Evolutionary conservation across 2,888 invertebrate genomes (phyloP).

Genomic region (Drosophila dives): DNA sequence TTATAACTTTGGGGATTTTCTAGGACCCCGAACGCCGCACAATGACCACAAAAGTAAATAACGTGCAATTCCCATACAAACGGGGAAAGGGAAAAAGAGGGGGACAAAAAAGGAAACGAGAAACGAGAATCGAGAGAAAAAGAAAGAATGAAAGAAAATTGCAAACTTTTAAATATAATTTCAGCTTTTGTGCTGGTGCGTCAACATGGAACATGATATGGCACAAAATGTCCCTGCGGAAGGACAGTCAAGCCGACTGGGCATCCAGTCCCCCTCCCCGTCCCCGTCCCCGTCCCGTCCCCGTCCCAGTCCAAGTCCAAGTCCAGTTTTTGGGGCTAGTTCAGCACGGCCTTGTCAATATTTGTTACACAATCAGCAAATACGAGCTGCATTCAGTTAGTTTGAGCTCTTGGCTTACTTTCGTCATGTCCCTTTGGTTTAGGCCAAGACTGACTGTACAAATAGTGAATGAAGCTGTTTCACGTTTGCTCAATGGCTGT

Average conservation of each 20-base stretch:
- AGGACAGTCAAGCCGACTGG: background rate
- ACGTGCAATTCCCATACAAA: constrained; percentile 42
- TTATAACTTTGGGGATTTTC: constrained; percentile 77
- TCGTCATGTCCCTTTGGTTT: constrained; percentile 17
- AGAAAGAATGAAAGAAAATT: constrained; percentile 24
- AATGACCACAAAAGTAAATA: constrained; percentile 80
- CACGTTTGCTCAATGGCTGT: constrained; percentile 7
- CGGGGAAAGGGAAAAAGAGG: constrained; percentile 1
- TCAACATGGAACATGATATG: constrained; percentile 78
- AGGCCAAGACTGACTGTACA: constrained; percentile 31
- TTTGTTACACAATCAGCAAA: constrained; percentile 78
- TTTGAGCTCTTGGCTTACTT: constrained; percentile 28
- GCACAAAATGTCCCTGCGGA: constrained; percentile 64
- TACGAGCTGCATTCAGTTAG: constrained; percentile 38
- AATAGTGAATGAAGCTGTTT: constrained; percentile 46
- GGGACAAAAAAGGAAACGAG: background rate
- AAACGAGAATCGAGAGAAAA: no score
- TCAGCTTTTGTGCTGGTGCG: constrained; percentile 77
- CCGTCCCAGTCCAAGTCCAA: constrained; percentile 4
- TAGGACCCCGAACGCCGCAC: constrained; percentile 55
- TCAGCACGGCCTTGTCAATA: constrained; percentile 66
- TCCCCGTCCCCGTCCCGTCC: constrained; percentile 1
- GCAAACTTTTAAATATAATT: constrained; percentile 77
- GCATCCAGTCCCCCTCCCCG: background rate
- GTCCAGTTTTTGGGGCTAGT: constrained; percentile 33